Percentiles rank a stretch among this genome's conserved stretches.
Evolutionary conservation across 2,113 vertebrate genomes (phyloP).

Genomic region (Climacteris rufus): DNA sequence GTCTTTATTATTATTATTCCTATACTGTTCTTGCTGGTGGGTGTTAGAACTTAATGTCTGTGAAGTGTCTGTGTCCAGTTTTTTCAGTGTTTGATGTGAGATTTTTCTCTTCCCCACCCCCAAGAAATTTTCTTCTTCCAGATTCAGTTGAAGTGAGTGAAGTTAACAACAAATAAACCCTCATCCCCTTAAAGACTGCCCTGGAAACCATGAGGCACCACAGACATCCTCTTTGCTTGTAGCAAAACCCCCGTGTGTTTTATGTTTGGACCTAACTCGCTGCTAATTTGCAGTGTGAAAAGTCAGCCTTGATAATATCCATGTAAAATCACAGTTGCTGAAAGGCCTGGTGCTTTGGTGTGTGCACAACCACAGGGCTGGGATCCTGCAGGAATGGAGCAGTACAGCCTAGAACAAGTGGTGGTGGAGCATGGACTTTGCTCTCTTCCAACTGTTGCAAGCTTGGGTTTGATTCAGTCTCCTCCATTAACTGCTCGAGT

Average conservation of each 20-base stretch:
- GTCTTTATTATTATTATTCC: background rate
- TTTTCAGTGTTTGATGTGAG: background rate
- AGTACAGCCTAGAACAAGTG: background rate
- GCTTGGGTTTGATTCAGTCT: background rate
- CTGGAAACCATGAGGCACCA: background rate
- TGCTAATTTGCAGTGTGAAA: background rate
- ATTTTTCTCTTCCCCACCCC: fast-evolving
- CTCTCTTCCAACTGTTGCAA: background rate
- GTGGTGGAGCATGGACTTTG: background rate
- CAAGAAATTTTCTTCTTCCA: background rate
- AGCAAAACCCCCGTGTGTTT: background rate
- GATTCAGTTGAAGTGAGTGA: background rate
- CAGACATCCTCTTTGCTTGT: background rate
- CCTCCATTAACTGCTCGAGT: background rate
- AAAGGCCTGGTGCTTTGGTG: background rate
- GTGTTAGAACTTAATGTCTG: background rate
- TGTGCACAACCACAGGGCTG: background rate
- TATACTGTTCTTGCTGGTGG: background rate
- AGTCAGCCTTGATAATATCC: background rate
- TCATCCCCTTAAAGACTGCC: background rate
- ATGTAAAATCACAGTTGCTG: background rate
- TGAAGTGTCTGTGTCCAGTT: background rate
- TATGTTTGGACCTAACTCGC: background rate
- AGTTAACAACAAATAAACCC: background rate
- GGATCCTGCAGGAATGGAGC: background rate